A percentile compares a stretch with the other conserved stretches of the same genome.
Evolutionary conservation across 1,140 invertebrate genomes (phyloP).

Genomic region (Glossosoma conforme): DNA sequence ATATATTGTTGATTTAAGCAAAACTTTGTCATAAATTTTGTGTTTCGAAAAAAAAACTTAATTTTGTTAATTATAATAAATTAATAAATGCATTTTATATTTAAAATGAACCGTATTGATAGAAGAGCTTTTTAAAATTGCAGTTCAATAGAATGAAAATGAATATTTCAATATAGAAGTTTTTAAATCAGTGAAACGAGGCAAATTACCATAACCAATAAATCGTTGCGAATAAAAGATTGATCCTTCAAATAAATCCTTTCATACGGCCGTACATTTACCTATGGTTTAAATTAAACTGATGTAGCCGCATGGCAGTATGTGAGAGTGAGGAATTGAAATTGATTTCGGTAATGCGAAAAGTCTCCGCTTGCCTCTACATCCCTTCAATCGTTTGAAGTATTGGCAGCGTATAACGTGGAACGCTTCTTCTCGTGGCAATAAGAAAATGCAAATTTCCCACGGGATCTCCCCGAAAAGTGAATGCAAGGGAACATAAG

Average conservation of each 20-base stretch:
- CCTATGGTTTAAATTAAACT: slow-evolving; percentile 23
- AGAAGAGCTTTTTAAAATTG: no score
- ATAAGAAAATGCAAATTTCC: slow-evolving; percentile 31
- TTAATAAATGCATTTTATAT: no score
- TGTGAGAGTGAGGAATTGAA: slow-evolving; percentile 18
- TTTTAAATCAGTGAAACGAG: no score
- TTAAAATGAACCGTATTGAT: no score
- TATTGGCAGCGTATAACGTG: slow-evolving; percentile 13
- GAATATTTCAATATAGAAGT: no score
- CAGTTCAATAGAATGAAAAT: no score
- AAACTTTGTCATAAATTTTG: no score
- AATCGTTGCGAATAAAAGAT: neutral
- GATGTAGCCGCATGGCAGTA: slow-evolving; percentile 2
- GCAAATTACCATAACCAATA: no score
- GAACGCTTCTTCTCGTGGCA: slow-evolving; percentile 15
- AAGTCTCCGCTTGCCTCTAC: slow-evolving; percentile 15
- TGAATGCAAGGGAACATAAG: slow-evolving; percentile 25
- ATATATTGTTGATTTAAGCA: no score
- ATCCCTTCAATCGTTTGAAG: slow-evolving; percentile 14
- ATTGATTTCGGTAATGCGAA: slow-evolving; percentile 30
- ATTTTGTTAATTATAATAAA: no score
- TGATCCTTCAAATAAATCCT: neutral
- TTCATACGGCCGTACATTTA: slow-evolving; percentile 9
- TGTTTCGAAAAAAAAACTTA: no score
- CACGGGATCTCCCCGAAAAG: slow-evolving; percentile 18